phyloP scores from a whole-genome alignment of 2,113 vertebrate species.

The Falcunculus frontatus region DNA sequence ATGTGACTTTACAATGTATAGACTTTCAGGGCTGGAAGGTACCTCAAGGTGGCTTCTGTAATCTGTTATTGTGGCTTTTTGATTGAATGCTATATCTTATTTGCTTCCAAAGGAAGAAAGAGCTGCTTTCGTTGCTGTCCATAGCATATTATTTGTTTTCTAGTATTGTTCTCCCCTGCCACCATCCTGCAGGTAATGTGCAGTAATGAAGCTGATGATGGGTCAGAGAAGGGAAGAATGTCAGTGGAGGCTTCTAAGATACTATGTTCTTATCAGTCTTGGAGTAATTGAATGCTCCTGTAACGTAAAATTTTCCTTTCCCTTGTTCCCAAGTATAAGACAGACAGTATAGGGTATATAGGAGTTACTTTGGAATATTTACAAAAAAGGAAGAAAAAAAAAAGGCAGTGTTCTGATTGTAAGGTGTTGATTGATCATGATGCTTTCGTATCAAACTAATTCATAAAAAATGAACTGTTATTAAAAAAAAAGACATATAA shows the following conservation, averaged over 20 bases:
- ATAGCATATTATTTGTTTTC: not conserved
- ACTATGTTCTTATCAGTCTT: not conserved
- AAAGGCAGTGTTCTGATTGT: not conserved
- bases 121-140: not conserved
- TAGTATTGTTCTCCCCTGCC: not conserved
- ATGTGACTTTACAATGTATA: not conserved
- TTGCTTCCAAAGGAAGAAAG: not conserved
- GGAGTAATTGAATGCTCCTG: not conserved
- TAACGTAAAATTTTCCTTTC: not conserved
- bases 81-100: not conserved
- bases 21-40: not conserved
- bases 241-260: not conserved
- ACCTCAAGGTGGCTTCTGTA: not conserved
- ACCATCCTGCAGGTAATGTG: not conserved
- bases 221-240: not conserved
- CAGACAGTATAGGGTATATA: not conserved
- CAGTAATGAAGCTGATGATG: not conserved
- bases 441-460: not conserved
- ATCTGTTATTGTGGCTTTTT: not conserved
- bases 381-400: not conserved
- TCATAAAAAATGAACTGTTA: not conserved
- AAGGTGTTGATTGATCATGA: not conserved
- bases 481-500: not conserved
- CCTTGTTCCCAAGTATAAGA: not conserved
- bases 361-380: not conserved